Base-by-base conservation (phyloP, 2,113 vertebrate genomes). In the Procapra przewalskii region DNA sequence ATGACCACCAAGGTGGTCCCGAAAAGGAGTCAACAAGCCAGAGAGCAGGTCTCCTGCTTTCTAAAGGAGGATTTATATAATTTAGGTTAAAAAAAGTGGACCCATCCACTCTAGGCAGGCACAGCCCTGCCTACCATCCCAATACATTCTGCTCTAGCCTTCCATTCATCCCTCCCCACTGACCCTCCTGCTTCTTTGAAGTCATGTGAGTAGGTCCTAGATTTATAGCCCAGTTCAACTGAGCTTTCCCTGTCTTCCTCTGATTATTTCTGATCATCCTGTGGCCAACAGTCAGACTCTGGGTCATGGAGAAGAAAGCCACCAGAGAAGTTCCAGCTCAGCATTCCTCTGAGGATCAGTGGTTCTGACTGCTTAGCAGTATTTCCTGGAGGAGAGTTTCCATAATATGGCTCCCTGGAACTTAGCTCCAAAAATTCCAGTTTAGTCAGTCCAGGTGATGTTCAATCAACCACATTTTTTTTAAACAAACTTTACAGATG, bases 311-410 rank as follows among this genome's bases (percentile, higher is more conserved):
- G 52, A 54, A 45, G 33, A 82, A 91, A 75, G 62, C 71, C 43
- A 48, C 43, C 55, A 92, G 57, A 87, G 52, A 94, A 83, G 84
- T 91, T 90, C 85, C 52, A 90, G 64, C 43, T 87, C 57, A 45
- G 43, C 59, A 48, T 93, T 54, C 83, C 48, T 97, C 23, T 57
- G 57, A 86, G 90, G 86, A 82, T 84, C 71, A 83, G 62, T 84
- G 71, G 62, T 90, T 92, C 81, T 93, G 55, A 57, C 29, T 90
- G 60, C 52, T 77, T 81, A 55, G 57, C 64, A 93, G 80, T 54
- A 83, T 80, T 83, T 80, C 87, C 94, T 85, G 27, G 31, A 75
- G 84, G 54, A 84, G n/a, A 92, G 31, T 43, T 97, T 96, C 90
- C 84, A 86, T 45, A 89, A 90, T 31, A 4, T 0, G 2, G 17